Evolutionary conservation across 2,888 invertebrate species (phyloP).

Genomic region (Didymodactylos carnosus): DNA sequence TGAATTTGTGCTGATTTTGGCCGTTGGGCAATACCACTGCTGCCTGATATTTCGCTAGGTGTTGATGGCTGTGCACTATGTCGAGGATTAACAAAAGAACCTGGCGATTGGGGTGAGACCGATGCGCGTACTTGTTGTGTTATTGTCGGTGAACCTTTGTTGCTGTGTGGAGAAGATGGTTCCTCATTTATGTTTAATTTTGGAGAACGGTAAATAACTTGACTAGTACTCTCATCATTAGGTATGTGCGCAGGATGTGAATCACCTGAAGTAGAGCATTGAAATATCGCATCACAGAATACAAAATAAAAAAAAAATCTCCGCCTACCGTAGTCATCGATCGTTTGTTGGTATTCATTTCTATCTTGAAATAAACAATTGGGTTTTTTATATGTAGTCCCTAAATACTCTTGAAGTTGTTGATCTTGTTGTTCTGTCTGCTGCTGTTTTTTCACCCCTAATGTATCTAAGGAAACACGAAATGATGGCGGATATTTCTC

Average conservation of each 20-base stretch:
- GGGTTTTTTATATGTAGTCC: not conserved
- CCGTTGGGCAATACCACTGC: too few relatives aligned
- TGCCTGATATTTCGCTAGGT: too few relatives aligned
- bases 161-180: not conserved
- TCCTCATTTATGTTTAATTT: too few relatives aligned
- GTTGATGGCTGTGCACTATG: too few relatives aligned
- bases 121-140: not conserved
- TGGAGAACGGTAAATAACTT: too few relatives aligned
- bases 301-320: not conserved
- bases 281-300: too few relatives aligned
- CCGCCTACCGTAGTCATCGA: not conserved
- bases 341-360: not conserved
- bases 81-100: too few relatives aligned
- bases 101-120: too few relatives aligned
- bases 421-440: not conserved
- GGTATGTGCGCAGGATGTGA: too few relatives aligned
- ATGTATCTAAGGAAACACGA: not conserved
- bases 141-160: not conserved
- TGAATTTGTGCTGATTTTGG: too few relatives aligned
- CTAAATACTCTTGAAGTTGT: not conserved
- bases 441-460: not conserved
- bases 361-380: not conserved
- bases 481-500: not conserved
- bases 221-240: too few relatives aligned
- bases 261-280: too few relatives aligned